Base-by-base conservation (phyloP, 1,140 invertebrate genomes). In the Thereuonema tuberculata region DNA sequence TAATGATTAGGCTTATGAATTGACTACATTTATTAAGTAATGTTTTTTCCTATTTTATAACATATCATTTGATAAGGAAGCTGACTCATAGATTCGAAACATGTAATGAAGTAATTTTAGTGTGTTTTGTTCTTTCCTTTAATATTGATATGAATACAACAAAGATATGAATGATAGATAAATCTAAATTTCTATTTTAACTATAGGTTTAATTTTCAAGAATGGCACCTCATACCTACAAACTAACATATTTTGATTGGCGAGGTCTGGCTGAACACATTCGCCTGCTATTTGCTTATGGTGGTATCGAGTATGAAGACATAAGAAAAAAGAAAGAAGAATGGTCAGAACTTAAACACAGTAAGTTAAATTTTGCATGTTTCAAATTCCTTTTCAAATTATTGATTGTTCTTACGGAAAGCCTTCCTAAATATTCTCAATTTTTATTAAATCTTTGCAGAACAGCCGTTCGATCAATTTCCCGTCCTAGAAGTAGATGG, bases 401-500 rank as follows among this genome's bases (percentile, higher is more conserved):
- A n/a, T n/a, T n/a, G 46, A 31, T 23, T 37, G 17, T 37, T 52
- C 2, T 37, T 61, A n/a, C n/a, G n/a, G n/a, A n/a, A n/a, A n/a
- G n/a, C n/a, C n/a, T n/a, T n/a, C n/a, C n/a, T n/a, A n/a, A n/a
- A n/a, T n/a, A n/a, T n/a, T n/a, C n/a, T n/a, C n/a, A n/a, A n/a
- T n/a, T n/a, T 26, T 21, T 26, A 58, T 50, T 14, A 14, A 17
- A 14, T 27, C 29, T 21, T 65, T 29, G 3, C 20, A 72, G 84
- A 72, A 26, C 82, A 80, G 73, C 85, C 85, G 21, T 86, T 84
- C 72, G 85, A 84, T 9, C 81, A 86, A 71, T 71, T 87, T 47
- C 87, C 87, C 0, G 75, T 87, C 14, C 69, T 90, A 59, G 83
- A 85, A 69, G 72, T 85, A 14, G 82, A 88, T 66, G 86, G 82